Evolutionary conservation across 35 echinoderm and acorn worm genomes (phyloP).

Genomic region (Eucidaris tribuloides): DNA sequence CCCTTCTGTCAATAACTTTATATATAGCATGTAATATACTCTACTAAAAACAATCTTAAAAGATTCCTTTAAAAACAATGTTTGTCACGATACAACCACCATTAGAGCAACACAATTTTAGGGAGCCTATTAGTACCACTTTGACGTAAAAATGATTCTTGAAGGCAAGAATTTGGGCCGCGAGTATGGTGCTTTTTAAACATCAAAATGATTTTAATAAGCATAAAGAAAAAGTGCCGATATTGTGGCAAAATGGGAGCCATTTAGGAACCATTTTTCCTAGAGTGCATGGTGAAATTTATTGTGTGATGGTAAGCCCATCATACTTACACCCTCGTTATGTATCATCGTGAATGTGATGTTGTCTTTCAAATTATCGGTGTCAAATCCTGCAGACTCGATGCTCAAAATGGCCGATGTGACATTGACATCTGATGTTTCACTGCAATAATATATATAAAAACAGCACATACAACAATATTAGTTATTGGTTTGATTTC

Average conservation of each 20-base stretch:
- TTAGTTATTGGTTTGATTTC: not conserved
- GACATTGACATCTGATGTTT: not conserved
- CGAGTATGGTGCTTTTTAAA: too few relatives aligned
- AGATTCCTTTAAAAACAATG: too few relatives aligned
- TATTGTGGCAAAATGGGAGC: not conserved
- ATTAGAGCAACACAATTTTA: too few relatives aligned
- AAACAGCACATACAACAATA: not conserved
- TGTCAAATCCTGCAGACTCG: not conserved
- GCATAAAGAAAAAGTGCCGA: too few relatives aligned
- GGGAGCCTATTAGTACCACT: too few relatives aligned
- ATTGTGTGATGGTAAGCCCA: not conserved
- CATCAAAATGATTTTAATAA: too few relatives aligned
- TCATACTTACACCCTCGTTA: not conserved
- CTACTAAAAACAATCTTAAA: too few relatives aligned
- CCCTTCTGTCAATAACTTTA: too few relatives aligned
- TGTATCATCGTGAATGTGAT: not conserved
- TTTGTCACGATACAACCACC: too few relatives aligned
- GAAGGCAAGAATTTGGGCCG: too few relatives aligned
- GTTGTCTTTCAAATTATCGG: not conserved
- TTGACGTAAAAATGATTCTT: too few relatives aligned
- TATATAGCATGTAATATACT: too few relatives aligned
- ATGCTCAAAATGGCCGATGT: not conserved
- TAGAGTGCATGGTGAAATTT: not conserved
- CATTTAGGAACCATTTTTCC: not conserved
- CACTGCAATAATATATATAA: not conserved